Evolutionary conservation across 2,888 invertebrate genomes (phyloP).

Genomic region (Nineta flava): DNA sequence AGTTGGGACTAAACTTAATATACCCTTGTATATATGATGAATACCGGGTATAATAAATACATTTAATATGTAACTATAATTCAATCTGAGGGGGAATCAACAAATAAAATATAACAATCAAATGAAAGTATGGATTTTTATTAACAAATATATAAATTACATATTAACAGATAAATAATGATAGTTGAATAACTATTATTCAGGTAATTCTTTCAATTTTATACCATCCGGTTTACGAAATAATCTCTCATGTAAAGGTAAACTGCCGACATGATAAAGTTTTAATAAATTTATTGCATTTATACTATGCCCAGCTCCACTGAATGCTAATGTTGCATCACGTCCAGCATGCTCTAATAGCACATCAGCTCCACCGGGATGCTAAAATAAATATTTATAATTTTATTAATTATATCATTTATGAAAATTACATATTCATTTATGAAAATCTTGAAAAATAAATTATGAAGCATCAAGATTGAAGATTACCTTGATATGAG

Average conservation of each 20-base stretch:
- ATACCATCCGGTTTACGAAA: conserved; percentile 48
- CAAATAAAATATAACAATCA: too few relatives aligned
- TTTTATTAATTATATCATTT: not conserved
- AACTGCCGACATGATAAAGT: conserved; percentile 57
- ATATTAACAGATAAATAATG: not conserved
- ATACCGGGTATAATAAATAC: too few relatives aligned
- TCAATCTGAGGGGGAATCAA: too few relatives aligned
- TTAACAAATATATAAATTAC: not conserved
- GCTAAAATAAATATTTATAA: conserved; percentile 30
- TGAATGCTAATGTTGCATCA: conserved; percentile 70
- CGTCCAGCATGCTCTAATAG: conserved; percentile 72
- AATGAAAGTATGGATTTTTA: not conserved
- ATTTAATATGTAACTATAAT: too few relatives aligned
- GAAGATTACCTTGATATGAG: not conserved
- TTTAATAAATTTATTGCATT: conserved; percentile 46
- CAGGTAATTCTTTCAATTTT: conserved; percentile 22
- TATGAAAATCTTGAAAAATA: too few relatives aligned
- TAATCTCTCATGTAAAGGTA: conserved; percentile 56
- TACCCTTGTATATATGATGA: too few relatives aligned
- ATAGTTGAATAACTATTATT: not conserved
- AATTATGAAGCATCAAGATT: not conserved
- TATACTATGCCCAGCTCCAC: conserved; percentile 61
- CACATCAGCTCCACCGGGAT: conserved; percentile 72
- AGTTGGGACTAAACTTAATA: too few relatives aligned
- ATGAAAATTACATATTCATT: not conserved